Conservation (phyloP, 1,140 invertebrate species). For the Teleogryllus occipitalis region DNA sequence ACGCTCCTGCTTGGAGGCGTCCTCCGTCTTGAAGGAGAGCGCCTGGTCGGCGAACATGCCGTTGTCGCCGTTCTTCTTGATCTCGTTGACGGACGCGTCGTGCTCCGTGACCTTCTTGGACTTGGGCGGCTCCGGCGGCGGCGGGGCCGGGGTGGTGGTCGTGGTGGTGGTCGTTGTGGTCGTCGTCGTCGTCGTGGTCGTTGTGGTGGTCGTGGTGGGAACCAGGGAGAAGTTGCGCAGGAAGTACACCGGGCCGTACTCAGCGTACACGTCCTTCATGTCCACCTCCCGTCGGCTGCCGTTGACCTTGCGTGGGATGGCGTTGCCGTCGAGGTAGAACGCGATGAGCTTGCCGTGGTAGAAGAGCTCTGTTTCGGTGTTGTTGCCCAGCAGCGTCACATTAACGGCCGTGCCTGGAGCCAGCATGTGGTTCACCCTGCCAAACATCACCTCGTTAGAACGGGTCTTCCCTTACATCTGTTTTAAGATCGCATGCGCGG, state of each 20-base stretch:
- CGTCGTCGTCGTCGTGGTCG: constrained; percentile 55
- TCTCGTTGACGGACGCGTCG: constrained; percentile 6
- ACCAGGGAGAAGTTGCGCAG: constrained; percentile 61
- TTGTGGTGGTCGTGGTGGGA: constrained; percentile 63
- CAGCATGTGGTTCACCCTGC: constrained; percentile 46
- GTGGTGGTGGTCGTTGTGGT: constrained; percentile 15
- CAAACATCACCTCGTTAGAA: background rate
- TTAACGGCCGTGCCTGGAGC: constrained; percentile 69
- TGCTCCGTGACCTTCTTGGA: constrained; percentile 1
- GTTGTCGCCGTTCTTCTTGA: background rate
- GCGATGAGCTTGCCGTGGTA: constrained; percentile 61
- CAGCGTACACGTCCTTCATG: constrained; percentile 53
- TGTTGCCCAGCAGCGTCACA: constrained; percentile 61
- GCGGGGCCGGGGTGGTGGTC: background rate
- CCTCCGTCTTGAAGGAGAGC: constrained; percentile 17
- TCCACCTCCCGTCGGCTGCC: constrained; percentile 46
- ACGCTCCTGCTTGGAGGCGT: background rate
- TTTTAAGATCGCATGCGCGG: too few relatives aligned
- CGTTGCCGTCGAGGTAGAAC: constrained; percentile 53
- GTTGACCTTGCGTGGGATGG: constrained; percentile 41
- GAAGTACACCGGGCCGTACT: constrained; percentile 64
- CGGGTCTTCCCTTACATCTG: background rate
- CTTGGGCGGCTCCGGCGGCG: background rate
- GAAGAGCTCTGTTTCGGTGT: constrained; percentile 58
- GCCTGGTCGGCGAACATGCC: constrained; percentile 16